Conservation (phyloP, 2,888 invertebrate genomes). For the Syrista parreyssii region DNA sequence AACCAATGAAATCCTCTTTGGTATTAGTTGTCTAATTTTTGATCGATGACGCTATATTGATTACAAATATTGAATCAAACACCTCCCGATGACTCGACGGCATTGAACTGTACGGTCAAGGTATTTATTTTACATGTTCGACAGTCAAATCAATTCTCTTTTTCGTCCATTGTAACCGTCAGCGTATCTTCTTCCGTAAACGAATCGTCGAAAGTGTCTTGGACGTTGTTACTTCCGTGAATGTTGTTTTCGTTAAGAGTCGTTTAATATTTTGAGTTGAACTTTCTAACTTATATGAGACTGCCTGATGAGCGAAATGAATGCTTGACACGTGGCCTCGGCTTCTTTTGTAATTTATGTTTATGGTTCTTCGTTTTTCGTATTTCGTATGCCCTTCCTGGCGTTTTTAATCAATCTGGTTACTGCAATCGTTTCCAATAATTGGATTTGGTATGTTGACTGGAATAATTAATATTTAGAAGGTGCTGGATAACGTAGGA, state of each 20-base stretch:
- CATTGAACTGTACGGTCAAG: slow-evolving; percentile 15
- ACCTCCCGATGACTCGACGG: not conserved
- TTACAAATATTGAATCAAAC: slow-evolving; percentile 9
- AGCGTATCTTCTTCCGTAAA: not conserved
- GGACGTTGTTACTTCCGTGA: not conserved
- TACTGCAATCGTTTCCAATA: slow-evolving; percentile 21
- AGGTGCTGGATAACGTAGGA: not conserved
- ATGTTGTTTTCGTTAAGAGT: not conserved
- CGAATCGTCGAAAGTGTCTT: not conserved
- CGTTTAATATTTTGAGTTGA: not conserved
- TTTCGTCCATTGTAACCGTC: not conserved
- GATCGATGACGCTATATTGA: slow-evolving; percentile 16
- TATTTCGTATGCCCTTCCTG: not conserved
- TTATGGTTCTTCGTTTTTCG: not conserved
- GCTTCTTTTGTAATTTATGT: not conserved
- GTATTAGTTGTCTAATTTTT: slow-evolving; percentile 6
- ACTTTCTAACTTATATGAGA: not conserved
- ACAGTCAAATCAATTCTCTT: not conserved
- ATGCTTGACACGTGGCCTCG: not conserved
- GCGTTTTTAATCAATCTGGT: not conserved
- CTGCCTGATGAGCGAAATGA: not conserved
- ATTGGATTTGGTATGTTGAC: slow-evolving; percentile 42
- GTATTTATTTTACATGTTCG: not conserved
- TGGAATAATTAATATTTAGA: slow-evolving; percentile 40
- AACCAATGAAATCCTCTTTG: not conserved